Evolutionary conservation across 1,140 invertebrate species (phyloP), one percentile per base, ranked within the genome.

Genomic region (Heliconius nattereri): DNA sequence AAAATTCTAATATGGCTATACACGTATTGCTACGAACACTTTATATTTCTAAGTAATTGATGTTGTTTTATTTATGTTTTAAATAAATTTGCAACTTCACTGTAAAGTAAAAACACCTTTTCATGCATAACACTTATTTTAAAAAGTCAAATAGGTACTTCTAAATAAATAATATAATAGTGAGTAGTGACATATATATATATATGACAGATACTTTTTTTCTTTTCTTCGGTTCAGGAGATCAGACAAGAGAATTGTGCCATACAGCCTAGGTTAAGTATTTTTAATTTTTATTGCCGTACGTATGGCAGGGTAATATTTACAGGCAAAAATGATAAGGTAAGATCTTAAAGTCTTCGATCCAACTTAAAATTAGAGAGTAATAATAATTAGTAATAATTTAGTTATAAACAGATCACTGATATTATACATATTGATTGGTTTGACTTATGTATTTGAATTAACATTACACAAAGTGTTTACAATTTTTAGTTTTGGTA

Each of bases 141-240:
- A 78, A 72, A 73, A 78, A 78, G 71, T 78, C 76, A 73, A 73
- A 78, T 54, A 35, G 32, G 32, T 35, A 71, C 29, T 73, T 52
- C 76, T 73, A 78, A 78, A 78, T 78, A 78, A 78, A 78, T 78
- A 78, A 78, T 73, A 73, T 57, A 73, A 73, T 78, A 73, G 35
- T 78, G 71, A 45, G 26, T 78, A 73, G 52, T 78, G 76, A 78
- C 76, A 78, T 71, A 73, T 73, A 70, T 66, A 66, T 57, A 26
- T 76, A 60, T 57, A 60, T 73, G 49, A 78, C 76, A 78, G 76
- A 16, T 26, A 66, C 3, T 16, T 66, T 26, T 29, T 66, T 60
- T 60, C 9, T 20, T 45, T 45, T 45, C 40, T 13, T 5, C 40
- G 40, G 2, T 66, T 29, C 60, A 29, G 26, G 5, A 66, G 26